A percentile compares a stretch with the other conserved stretches of the same genome.
Conservation (phyloP, 2,888 invertebrate genomes). For the Coecobrya sp. region DNA sequence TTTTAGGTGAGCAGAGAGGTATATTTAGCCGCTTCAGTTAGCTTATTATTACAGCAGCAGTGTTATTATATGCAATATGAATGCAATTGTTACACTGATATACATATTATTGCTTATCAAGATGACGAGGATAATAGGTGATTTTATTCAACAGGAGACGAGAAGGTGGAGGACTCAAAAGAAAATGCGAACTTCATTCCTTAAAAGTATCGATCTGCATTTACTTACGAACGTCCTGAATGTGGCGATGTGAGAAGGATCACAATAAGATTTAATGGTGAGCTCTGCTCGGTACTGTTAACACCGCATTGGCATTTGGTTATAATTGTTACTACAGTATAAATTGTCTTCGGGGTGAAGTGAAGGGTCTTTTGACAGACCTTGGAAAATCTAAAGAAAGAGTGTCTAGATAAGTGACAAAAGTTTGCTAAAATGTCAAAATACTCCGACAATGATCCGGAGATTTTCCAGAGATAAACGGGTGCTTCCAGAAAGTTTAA, state of each 20-base stretch:
- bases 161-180: conserved; percentile 29
- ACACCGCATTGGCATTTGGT: conserved; percentile 48
- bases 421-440: not conserved
- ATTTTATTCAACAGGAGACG: conserved; percentile 31
- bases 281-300: conserved; percentile 28
- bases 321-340: not conserved
- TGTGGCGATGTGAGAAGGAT: conserved; percentile 51
- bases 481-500: not conserved
- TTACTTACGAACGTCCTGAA: not conserved
- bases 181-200: conserved; percentile 39
- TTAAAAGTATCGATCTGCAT: conserved; percentile 56
- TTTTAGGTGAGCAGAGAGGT: conserved; percentile 10
- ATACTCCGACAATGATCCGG: conserved; percentile 8
- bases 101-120: conserved; percentile 44
- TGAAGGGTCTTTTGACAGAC: conserved; percentile 39
- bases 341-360: conserved; percentile 30
- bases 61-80: conserved; percentile 44
- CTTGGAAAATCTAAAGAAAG: conserved; percentile 17
- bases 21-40: conserved; percentile 49
- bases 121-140: conserved; percentile 36
- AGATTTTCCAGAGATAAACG: not conserved
- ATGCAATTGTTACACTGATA: conserved; percentile 43
- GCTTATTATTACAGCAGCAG: conserved; percentile 20
- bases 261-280: conserved; percentile 30
- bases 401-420: not conserved